Conservation (phyloP, 2,797 vertebrate genomes). For the Discoglossus pictus region DNA sequence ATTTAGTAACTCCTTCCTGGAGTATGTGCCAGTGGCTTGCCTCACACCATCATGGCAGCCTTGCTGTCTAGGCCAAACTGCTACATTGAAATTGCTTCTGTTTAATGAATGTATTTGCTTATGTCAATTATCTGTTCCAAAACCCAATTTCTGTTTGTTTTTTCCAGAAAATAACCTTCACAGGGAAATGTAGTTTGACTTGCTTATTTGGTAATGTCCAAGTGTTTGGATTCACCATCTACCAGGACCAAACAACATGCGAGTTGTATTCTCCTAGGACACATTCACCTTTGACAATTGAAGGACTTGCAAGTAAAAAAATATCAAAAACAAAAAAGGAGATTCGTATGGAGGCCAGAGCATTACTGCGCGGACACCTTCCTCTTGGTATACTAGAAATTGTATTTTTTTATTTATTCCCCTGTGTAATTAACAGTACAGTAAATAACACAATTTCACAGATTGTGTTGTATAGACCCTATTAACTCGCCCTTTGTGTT, state of each 20-base stretch:
- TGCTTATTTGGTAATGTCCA: conserved; percentile 88
- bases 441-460: too few species aligned
- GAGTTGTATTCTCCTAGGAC: conserved; percentile 82
- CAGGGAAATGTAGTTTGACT: conserved; percentile 83
- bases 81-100: too few species aligned
- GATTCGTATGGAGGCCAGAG: conserved; percentile 64
- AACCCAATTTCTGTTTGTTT: too few species aligned
- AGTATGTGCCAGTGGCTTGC: too few species aligned
- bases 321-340: conserved; percentile 64
- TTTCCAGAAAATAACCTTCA: conserved; percentile 80
- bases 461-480: too few species aligned
- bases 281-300: conserved; percentile 77
- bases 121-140: too few species aligned
- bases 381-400: conserved; percentile 65
- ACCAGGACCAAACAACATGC: conserved; percentile 81
- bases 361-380: conserved; percentile 73
- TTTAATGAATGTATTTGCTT: too few species aligned
- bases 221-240: conserved; percentile 83
- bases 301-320: conserved; percentile 61
- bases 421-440: too few species aligned
- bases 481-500: too few species aligned
- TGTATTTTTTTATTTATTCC: background rate
- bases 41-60: too few species aligned
- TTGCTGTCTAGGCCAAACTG: too few species aligned
- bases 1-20: too few species aligned